Evolutionary conservation across 23 tunicate species (phyloP).

Genomic region (Phallusia fumigata): DNA sequence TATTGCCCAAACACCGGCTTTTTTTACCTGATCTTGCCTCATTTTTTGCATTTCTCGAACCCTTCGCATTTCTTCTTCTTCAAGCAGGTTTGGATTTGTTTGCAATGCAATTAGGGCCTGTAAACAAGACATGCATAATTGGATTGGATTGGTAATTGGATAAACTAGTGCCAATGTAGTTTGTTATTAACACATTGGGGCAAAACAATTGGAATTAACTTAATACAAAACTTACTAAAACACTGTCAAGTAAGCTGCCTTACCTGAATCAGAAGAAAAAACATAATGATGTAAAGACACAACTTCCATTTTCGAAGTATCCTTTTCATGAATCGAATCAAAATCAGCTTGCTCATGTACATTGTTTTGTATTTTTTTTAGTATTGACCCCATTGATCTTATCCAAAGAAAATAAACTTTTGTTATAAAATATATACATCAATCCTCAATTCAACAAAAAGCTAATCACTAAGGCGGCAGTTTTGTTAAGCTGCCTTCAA

Average conservation of each 20-base stretch:
- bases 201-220: too few relatives aligned
- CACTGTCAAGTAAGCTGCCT: background rate
- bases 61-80: conserved; percentile 40
- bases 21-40: conserved; percentile 25
- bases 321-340: conserved; percentile 28
- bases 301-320: conserved; percentile 27
- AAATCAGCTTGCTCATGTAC: conserved; percentile 20
- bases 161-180: too few relatives aligned
- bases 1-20: too few relatives aligned
- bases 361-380: background rate
- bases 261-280: conserved; percentile 31
- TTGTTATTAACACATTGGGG: too few relatives aligned
- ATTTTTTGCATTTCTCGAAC: conserved; percentile 15
- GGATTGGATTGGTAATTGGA: too few relatives aligned
- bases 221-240: too few relatives aligned
- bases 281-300: conserved; percentile 11
- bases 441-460: too few relatives aligned
- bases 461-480: too few relatives aligned
- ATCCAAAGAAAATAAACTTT: too few relatives aligned
- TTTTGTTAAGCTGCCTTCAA: too few relatives aligned
- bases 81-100: conserved; percentile 37
- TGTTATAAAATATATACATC: too few relatives aligned
- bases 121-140: too few relatives aligned
- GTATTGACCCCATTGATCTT: background rate
- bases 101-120: conserved; percentile 40